Conservation (phyloP, 2,888 invertebrate species). For the Andrena haemorrhoa region DNA sequence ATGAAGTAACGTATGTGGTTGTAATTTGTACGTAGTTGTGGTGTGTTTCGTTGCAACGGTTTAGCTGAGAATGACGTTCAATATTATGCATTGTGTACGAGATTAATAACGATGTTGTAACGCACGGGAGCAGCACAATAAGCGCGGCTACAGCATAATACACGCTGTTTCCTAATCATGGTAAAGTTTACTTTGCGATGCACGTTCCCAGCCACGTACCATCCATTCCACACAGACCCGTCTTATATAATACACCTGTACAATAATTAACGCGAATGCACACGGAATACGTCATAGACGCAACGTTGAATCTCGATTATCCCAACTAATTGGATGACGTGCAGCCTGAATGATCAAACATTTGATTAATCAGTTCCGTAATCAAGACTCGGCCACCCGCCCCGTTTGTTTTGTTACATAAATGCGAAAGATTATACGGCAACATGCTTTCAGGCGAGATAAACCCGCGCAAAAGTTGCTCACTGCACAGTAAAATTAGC, state of each 20-base stretch:
- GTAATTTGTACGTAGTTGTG: too few relatives aligned
- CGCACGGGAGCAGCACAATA: slow-evolving; percentile 20
- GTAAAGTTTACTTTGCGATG: slow-evolving; percentile 42
- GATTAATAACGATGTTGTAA: slow-evolving; percentile 27
- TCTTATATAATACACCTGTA: slow-evolving; percentile 50
- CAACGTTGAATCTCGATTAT: slow-evolving; percentile 56
- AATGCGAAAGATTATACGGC: slow-evolving; percentile 22
- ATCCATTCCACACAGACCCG: slow-evolving; percentile 14
- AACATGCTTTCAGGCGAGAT: not conserved
- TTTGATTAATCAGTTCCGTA: slow-evolving; percentile 54
- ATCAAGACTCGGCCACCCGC: slow-evolving; percentile 31
- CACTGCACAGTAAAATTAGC: not conserved
- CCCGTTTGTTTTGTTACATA: slow-evolving; percentile 31
- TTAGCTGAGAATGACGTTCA: slow-evolving; percentile 5
- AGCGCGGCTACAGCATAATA: slow-evolving; percentile 1
- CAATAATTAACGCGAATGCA: slow-evolving; percentile 55
- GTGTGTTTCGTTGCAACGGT: not conserved
- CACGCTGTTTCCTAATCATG: slow-evolving; percentile 31
- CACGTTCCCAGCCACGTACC: slow-evolving; percentile 48
- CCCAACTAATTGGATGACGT: slow-evolving; percentile 53
- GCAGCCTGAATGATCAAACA: slow-evolving; percentile 52
- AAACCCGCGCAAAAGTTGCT: not conserved
- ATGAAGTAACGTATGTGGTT: too few relatives aligned
- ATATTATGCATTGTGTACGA: not conserved
- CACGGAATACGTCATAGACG: slow-evolving; percentile 35